phyloP scores from a whole-genome alignment of 35 echinoderm and acorn worm species.

The Eucidaris tribuloides region DNA sequence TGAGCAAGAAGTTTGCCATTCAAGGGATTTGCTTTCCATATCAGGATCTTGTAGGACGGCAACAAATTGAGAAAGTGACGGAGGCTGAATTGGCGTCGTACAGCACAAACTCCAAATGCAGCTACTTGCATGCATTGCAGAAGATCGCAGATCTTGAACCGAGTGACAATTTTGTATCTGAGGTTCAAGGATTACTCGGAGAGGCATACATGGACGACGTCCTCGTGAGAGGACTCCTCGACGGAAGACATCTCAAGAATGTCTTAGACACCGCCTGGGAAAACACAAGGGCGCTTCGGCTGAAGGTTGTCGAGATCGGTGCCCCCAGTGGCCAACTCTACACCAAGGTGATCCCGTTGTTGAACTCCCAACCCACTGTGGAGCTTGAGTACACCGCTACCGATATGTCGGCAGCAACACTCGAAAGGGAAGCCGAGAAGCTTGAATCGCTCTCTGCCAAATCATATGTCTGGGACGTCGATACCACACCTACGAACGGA shows the following conservation, averaged over 20 bases:
- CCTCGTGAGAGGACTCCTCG: conserved; percentile 43
- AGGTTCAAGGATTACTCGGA: conserved; percentile 33
- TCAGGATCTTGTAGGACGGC: background rate
- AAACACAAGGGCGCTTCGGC: conserved; percentile 27
- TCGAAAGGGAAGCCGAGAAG: conserved; percentile 9
- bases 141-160: conserved; percentile 30
- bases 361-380: conserved; percentile 69
- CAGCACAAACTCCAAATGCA: conserved; percentile 30
- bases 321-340: conserved; percentile 51
- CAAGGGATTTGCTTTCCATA: conserved; percentile 27
- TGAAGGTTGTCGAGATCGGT: conserved; percentile 82
- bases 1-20: background rate
- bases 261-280: conserved; percentile 68
- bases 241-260: conserved; percentile 62
- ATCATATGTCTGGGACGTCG: conserved; percentile 41
- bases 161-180: background rate
- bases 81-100: conserved; percentile 18
- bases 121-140: conserved; percentile 50
- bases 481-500: conserved; percentile 35
- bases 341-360: conserved; percentile 35
- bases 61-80: background rate
- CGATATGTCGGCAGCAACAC: conserved; percentile 34
- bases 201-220: conserved; percentile 48
- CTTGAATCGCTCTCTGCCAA: conserved; percentile 55
- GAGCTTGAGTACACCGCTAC: conserved; percentile 52